These are phyloP conservation scores for Baronia brevicornis DNA, from an alignment of 2,888 invertebrate species.

Conservation along the genomic window DNA sequence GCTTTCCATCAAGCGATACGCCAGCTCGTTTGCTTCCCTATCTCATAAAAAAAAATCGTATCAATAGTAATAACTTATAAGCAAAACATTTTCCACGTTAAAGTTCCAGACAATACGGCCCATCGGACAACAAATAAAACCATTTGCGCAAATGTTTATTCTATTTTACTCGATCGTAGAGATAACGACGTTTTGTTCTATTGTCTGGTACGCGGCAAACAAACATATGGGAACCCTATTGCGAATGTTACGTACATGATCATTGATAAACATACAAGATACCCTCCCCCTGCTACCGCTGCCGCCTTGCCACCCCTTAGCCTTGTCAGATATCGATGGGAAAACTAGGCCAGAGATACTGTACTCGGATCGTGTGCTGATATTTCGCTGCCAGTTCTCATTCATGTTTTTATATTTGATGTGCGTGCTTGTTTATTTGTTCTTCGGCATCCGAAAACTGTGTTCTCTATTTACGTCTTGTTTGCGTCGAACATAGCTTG, in stretches of 20 bases:
- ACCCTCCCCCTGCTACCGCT: constrained; percentile 12
- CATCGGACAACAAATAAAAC: constrained; percentile 1
- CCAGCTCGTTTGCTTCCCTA: too few relatives aligned
- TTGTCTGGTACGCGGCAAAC: constrained; percentile 6
- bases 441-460: constrained; percentile 4
- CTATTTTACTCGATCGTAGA: constrained; percentile 2
- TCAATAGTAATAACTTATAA: too few relatives aligned
- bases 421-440: constrained; percentile 22
- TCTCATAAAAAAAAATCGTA: too few relatives aligned
- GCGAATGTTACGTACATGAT: constrained; percentile 10
- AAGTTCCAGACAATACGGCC: too few relatives aligned
- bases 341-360: constrained; percentile 46
- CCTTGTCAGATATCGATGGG: constrained; percentile 43
- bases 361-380: constrained; percentile 26
- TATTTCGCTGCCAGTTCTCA: constrained; percentile 31
- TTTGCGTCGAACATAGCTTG: not conserved
- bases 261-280: constrained; percentile 10
- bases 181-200: constrained; percentile 8
- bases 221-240: constrained; percentile 4
- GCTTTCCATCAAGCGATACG: too few relatives aligned
- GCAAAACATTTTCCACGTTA: too few relatives aligned
- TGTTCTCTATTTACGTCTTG: not conserved
- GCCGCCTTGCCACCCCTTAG: constrained; percentile 18
- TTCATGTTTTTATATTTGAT: constrained; percentile 28
- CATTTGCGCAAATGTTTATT: constrained; percentile 3